Percentiles rank a stretch among this genome's conserved stretches.
These are phyloP conservation scores for Chrysomela aeneicollis DNA, from an alignment of 2,888 invertebrate genomes.

Conservation along the genomic window DNA sequence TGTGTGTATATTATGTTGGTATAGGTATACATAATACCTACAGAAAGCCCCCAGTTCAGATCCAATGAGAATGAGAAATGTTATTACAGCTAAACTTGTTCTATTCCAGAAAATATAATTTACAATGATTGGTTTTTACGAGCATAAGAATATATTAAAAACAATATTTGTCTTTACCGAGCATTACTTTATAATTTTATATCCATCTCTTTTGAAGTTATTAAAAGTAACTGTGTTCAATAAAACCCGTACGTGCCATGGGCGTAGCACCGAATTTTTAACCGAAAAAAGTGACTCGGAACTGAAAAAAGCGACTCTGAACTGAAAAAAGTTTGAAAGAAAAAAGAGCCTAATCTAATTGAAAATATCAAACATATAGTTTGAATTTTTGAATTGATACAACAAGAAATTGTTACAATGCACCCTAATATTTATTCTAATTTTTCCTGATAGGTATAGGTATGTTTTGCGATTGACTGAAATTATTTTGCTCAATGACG, in stretches of 20 bases:
- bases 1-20: background rate
- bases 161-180: slow-evolving; percentile 55
- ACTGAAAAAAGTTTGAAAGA: too few relatives aligned
- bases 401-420: too few relatives aligned
- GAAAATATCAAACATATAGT: too few relatives aligned
- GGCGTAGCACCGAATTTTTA: background rate
- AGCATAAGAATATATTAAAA: slow-evolving; percentile 56
- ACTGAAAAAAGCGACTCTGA: too few relatives aligned
- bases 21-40: background rate
- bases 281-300: background rate
- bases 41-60: background rate
- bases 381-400: too few relatives aligned
- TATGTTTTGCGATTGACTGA: too few relatives aligned
- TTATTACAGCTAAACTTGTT: slow-evolving; percentile 29
- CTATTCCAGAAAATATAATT: slow-evolving; percentile 52
- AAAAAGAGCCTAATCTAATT: too few relatives aligned
- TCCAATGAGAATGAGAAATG: slow-evolving; percentile 11
- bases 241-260: slow-evolving; percentile 40
- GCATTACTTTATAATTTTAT: slow-evolving; percentile 55
- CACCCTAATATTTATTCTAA: too few relatives aligned
- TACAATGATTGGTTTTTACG: slow-evolving; percentile 54
- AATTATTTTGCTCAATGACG: too few relatives aligned
- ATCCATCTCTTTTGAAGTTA: slow-evolving; percentile 52
- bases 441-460: too few relatives aligned
- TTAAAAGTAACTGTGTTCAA: slow-evolving; percentile 53